Base-by-base conservation (phyloP, 2,888 invertebrate genomes). In the Phragmatobia fuliginosa region DNA sequence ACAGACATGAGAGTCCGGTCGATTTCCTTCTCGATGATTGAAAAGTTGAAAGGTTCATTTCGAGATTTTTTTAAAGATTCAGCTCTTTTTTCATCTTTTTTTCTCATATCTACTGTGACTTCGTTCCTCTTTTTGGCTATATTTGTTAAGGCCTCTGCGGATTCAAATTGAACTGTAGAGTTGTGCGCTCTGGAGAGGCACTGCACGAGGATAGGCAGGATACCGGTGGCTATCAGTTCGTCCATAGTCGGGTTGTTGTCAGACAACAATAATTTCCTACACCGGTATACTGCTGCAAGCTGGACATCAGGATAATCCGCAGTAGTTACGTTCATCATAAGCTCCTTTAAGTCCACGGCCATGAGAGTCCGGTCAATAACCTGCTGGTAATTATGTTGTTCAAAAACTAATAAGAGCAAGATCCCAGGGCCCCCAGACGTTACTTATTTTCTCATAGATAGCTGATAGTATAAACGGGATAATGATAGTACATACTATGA, bases 171-270 rank as follows among this genome's bases (percentile, higher is more conserved):
- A 83, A 99, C 95, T 79, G 97, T 96, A 65, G 99, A 98, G 89
- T 97, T 97, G 89, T 98, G 98, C 84, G 97, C 96, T 84, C 97
- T 96, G 80, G 97, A 97, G 79, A 99, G 96, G 94, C 99, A 99
- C 80, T 96, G 96, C 68, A 99, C 98, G 84, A 99, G 96, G 85
- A 99, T 98, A 64, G 99, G 99, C 83, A 99, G 96, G 88, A 99
- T 99, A 80, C 99, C 99, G 90, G 98, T 98, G 61, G 97, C 96
- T 84, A 99, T 99, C 79, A 99, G 96, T 77, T 98, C 98, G 95
- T 99, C 99, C 85, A 99, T 99, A 32, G 99, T 99, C 80, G 99
- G 99, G 96, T 99, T 99, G 85, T 98, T 97, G 92, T 99, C 99
- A 78, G 99, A 99, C 14, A 99, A 99, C 49, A 99, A 96, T 83